Evolutionary conservation across 2,797 vertebrate species (phyloP).

Genomic region (Decapterus maruadsi): DNA sequence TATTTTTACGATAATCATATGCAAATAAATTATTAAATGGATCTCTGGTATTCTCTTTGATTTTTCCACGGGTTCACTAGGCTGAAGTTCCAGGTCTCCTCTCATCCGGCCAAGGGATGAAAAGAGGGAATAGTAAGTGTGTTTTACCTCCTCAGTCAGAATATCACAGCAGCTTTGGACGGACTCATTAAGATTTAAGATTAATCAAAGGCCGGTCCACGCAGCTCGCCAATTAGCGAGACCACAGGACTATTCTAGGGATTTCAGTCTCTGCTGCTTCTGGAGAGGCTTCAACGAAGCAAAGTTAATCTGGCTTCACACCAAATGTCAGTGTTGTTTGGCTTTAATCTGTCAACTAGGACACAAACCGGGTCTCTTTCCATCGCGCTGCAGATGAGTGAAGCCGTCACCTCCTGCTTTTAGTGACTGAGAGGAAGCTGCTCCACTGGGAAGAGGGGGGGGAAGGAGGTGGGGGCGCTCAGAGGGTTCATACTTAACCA

Average conservation of each 20-base stretch:
- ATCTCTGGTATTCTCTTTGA: slow-evolving; percentile 84
- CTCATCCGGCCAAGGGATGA: slow-evolving; percentile 64
- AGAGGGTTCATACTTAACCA: slow-evolving; percentile 36
- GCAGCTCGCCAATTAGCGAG: slow-evolving; percentile 72
- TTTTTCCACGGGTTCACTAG: slow-evolving; percentile 74
- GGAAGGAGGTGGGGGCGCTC: not conserved
- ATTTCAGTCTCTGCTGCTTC: slow-evolving; percentile 63
- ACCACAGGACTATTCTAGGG: slow-evolving; percentile 70
- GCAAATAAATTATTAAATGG: slow-evolving; percentile 87
- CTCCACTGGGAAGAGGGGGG: not conserved
- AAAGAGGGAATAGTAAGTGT: slow-evolving; percentile 63
- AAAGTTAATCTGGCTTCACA: slow-evolving; percentile 73
- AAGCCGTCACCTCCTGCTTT: slow-evolving; percentile 69
- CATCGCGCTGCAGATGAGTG: slow-evolving; percentile 50
- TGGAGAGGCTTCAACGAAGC: slow-evolving; percentile 76
- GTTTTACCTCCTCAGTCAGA: slow-evolving; percentile 73
- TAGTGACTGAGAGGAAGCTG: slow-evolving; percentile 55
- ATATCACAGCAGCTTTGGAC: slow-evolving; percentile 73
- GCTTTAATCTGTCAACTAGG: slow-evolving; percentile 68
- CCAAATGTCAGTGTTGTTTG: slow-evolving; percentile 68
- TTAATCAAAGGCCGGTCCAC: slow-evolving; percentile 72
- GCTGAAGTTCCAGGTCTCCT: slow-evolving; percentile 71
- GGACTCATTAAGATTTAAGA: slow-evolving; percentile 79
- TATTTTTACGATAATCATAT: slow-evolving; percentile 88
- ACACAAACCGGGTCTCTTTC: slow-evolving; percentile 54